Conservation (phyloP, 2,113 vertebrate species). For the Phocoena phocoena region DNA sequence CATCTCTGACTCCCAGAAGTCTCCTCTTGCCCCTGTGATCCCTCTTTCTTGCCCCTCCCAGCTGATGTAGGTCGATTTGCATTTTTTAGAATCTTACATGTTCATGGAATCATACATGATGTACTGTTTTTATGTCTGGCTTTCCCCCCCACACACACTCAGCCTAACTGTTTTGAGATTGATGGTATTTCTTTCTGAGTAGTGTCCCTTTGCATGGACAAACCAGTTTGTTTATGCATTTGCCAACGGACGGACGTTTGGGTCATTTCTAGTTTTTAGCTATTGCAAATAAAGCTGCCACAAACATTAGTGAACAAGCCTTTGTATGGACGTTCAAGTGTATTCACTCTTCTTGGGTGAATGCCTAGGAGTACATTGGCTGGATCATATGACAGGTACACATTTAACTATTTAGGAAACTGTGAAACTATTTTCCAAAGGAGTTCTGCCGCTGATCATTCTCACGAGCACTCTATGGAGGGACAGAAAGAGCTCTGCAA, state of each 20-base stretch:
- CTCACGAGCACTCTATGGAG: rapidly evolving
- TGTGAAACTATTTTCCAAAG: not conserved
- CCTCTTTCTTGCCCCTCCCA: not conserved
- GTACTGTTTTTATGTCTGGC: rapidly evolving
- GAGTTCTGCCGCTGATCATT: not conserved
- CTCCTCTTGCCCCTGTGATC: rapidly evolving
- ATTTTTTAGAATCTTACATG: not conserved
- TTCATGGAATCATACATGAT: no score
- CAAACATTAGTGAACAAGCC: not conserved
- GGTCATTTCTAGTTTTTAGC: not conserved
- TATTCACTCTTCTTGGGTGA: not conserved
- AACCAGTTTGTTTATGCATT: not conserved
- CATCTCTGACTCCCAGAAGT: no score
- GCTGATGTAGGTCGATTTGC: not conserved
- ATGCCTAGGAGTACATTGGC: not conserved
- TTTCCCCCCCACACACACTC: no score
- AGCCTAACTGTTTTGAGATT: not conserved
- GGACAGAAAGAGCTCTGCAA: not conserved
- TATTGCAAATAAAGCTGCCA: not conserved
- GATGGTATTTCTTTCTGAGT: not conserved
- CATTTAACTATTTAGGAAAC: not conserved
- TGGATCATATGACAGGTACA: no score
- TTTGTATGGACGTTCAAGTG: not conserved
- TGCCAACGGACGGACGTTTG: no score
- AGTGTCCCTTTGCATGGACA: not conserved